phyloP scores from a whole-genome alignment of 2,113 vertebrate species.

The Entelurus aequoreus region DNA sequence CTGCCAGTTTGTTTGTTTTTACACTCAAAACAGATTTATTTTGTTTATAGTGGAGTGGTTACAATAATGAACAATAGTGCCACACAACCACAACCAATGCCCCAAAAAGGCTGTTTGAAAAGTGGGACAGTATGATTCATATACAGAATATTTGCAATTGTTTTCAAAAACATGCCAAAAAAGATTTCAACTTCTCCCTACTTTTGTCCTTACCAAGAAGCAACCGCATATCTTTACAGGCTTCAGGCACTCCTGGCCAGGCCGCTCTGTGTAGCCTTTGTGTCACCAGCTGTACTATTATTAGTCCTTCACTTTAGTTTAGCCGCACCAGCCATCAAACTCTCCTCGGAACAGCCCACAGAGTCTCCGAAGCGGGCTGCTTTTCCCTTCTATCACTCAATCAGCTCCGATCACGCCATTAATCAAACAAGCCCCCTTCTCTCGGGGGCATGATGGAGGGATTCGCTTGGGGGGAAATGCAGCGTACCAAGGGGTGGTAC shows the following conservation, averaged over 20 bases:
- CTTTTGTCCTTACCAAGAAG: slow-evolving; percentile 30
- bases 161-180: slow-evolving; percentile 35
- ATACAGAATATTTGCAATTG: not conserved
- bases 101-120: not conserved
- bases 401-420: slow-evolving; percentile 58
- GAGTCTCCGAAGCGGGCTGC: slow-evolving; percentile 32
- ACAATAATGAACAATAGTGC: too few species aligned
- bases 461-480: slow-evolving; percentile 49
- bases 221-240: slow-evolving; percentile 35
- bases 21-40: not conserved
- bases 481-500: slow-evolving; percentile 55
- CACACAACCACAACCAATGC: not conserved
- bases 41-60: too few species aligned
- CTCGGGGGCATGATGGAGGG: slow-evolving; percentile 46
- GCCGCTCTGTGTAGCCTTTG: slow-evolving; percentile 18
- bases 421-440: slow-evolving; percentile 53
- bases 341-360: slow-evolving; percentile 25
- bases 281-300: slow-evolving; percentile 54
- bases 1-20: not conserved
- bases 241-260: slow-evolving; percentile 14
- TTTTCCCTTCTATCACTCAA: slow-evolving; percentile 61
- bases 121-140: not conserved
- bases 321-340: slow-evolving; percentile 43
- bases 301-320: slow-evolving; percentile 51
- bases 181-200: slow-evolving; percentile 58